A percentile compares a stretch with the other conserved stretches of the same genome.
phyloP scores from a whole-genome alignment of 2,797 vertebrate genomes.

The Periparus ater region DNA sequence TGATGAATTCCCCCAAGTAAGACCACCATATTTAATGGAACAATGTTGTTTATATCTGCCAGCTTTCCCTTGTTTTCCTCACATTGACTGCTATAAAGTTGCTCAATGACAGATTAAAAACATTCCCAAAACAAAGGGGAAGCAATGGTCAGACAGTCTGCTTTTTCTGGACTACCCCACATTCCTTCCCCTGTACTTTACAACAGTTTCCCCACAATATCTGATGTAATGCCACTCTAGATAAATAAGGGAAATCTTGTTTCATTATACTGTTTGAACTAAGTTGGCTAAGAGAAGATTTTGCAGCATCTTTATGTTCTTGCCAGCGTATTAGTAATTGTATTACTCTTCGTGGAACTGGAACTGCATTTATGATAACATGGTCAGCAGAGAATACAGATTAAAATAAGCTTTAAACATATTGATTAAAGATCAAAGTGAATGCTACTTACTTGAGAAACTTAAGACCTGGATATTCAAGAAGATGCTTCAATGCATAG shows the following conservation, averaged over 20 bases:
- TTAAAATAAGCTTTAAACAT: not conserved
- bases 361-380: not conserved
- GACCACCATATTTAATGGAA: not conserved
- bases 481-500: not conserved
- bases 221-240: conserved; percentile 13
- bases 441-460: not conserved
- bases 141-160: not conserved
- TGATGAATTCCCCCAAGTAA: not conserved
- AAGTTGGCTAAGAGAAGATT: not conserved
- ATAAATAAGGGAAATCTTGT: not conserved
- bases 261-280: conserved; percentile 1
- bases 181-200: conserved; percentile 15
- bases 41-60: not conserved
- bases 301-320: not conserved
- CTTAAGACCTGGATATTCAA: not conserved
- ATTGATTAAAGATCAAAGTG: not conserved
- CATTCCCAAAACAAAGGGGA: not conserved
- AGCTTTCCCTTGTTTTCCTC: not conserved
- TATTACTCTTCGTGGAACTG: not conserved
- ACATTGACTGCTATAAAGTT: not conserved
- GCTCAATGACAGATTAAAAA: not conserved
- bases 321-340: not conserved
- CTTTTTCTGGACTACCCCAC: not conserved
- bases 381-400: not conserved
- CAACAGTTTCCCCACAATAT: conserved; percentile 19